Evolutionary conservation across 1,140 invertebrate species (phyloP), one percentile per base, ranked within the genome.

Genomic region (Drosophila kohkoa): DNA sequence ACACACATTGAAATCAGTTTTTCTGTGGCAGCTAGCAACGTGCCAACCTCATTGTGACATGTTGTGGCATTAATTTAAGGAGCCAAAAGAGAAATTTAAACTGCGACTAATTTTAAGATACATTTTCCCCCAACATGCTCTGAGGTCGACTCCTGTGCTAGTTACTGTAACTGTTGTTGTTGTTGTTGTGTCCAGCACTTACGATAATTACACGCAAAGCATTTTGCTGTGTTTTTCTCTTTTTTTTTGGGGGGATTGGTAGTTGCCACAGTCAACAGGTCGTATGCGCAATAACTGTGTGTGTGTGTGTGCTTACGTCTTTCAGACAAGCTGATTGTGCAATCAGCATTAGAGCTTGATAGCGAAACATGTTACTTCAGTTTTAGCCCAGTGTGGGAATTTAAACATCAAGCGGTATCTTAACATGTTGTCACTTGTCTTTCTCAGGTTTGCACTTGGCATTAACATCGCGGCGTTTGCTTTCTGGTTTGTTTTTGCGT

Each of bases 301-400:
- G 57, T 28, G 43, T 38, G 2, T 38, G 46, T 41, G 30, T 45
- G 57, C 38, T 51, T 41, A 10, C 46, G 35, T 64, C 15, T 13
- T 48, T 28, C 13, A 35, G 28, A 35, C 48, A 62, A 62, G n/a
- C 73, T 71, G 73, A 64, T 75, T 76, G 60, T 54, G 60, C 73
- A 72, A 76, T 72, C 73, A 65, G 60, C 54, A 46, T 76, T 72
- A 71, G 67, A 58, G 67, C 66, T 45, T 45, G 59, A 55, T 63
- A 25, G 20, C 46, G 51, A 55, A 70, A 57, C 58, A 57, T 11
- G 43, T 57, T 60, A 32, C 38, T 38, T 38, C 35, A 25, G 20
- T 25, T 25, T 38, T 10, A 38, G 6, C 41, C 45, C 25, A 15
- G 25, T 20, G 38, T 16, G 30, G 38, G 57, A 59, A 73, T 73